These are phyloP conservation scores for Lipotes vexillifer DNA, from an alignment of 2,113 vertebrate species.

Conservation along the genomic window DNA sequence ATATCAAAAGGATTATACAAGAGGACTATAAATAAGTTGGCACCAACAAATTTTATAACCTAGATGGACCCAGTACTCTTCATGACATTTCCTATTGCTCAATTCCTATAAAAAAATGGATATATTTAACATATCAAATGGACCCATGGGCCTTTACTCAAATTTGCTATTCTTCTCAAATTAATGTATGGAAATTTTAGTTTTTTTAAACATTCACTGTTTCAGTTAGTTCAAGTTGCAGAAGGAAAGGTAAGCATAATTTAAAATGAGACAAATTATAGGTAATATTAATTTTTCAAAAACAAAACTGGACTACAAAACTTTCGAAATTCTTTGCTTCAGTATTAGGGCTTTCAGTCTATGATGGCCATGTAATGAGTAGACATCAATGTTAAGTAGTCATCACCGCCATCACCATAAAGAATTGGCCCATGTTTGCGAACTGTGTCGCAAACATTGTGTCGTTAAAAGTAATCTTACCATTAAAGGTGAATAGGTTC, in stretches of 20 bases:
- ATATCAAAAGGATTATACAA: background rate
- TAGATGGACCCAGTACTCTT: background rate
- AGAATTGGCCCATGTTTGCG: background rate
- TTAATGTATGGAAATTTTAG: background rate
- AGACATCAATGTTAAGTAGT: background rate
- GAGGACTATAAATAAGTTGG: background rate
- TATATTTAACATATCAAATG: background rate
- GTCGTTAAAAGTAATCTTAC: background rate
- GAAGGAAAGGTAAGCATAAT: background rate
- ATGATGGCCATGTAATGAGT: background rate
- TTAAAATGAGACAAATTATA: background rate
- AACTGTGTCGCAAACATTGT: background rate
- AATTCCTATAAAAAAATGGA: background rate
- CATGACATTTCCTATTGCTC: background rate
- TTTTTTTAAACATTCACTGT: background rate
- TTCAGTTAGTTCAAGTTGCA: background rate
- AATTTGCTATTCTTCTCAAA: background rate
- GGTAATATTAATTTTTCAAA: background rate
- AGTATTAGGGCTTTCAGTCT: background rate
- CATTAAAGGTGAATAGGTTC: slow-evolving; percentile 1
- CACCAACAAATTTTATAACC: background rate
- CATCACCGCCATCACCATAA: background rate
- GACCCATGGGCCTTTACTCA: background rate
- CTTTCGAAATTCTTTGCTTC: background rate
- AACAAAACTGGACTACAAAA: background rate